Evolutionary conservation across 2,797 vertebrate species (phyloP).

Genomic region (Cephalopachus bancanus): DNA sequence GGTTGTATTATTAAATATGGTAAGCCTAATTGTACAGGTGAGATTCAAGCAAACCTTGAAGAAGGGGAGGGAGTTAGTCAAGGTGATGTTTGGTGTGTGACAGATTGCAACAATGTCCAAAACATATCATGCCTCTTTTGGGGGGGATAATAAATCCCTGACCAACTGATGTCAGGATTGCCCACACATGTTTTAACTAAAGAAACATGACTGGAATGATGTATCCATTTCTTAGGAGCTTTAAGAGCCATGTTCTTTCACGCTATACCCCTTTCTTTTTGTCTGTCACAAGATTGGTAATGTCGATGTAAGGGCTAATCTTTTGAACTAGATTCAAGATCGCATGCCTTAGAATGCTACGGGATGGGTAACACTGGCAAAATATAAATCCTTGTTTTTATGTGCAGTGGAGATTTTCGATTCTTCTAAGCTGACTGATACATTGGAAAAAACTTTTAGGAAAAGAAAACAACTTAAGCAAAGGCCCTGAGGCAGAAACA

Average conservation of each 20-base stretch:
- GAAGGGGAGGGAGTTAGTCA: not conserved
- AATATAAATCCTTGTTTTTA: not conserved
- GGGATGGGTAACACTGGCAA: not conserved
- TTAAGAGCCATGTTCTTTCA: not conserved
- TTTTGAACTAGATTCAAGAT: not conserved
- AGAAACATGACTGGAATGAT: not conserved
- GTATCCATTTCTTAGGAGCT: not conserved
- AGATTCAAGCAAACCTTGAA: not conserved
- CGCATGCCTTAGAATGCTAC: not conserved
- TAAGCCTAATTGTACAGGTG: not conserved
- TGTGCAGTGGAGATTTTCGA: too few species aligned
- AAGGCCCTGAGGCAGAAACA: not conserved
- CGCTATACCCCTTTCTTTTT: not conserved
- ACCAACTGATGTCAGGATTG: too few species aligned
- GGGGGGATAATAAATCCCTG: not conserved
- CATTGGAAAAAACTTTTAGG: not conserved
- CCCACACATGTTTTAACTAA: not conserved
- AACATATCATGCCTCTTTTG: not conserved
- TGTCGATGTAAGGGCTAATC: not conserved
- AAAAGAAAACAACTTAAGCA: not conserved
- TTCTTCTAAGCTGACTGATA: not conserved
- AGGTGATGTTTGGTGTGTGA: not conserved
- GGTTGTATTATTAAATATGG: too few species aligned
- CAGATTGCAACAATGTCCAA: not conserved
- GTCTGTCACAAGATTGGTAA: not conserved